These are phyloP conservation scores for Microdon myrmicae DNA, from an alignment of 2,888 invertebrate genomes.

Conservation along the genomic window DNA sequence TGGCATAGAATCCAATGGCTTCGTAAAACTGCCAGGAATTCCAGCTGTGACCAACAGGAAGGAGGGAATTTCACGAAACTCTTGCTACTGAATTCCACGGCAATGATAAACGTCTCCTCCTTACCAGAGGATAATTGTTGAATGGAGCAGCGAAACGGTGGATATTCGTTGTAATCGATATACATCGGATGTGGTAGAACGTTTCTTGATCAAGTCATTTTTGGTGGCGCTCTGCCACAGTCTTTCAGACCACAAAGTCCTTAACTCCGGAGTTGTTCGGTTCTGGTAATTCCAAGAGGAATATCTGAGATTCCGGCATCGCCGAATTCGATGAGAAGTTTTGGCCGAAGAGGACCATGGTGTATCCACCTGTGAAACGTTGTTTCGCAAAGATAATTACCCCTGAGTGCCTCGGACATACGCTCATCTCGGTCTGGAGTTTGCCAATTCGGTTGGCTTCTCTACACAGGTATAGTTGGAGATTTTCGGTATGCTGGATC, in stretches of 20 bases:
- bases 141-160: conserved; percentile 19
- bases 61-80: conserved; percentile 45
- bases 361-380: conserved; percentile 47
- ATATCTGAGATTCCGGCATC: conserved; percentile 37
- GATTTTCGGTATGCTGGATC: conserved; percentile 24
- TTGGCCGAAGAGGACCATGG: conserved; percentile 18
- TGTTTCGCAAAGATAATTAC: conserved; percentile 34
- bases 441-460: conserved; percentile 7
- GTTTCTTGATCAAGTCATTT: conserved; percentile 49
- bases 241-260: conserved; percentile 26
- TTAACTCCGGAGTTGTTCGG: conserved; percentile 39
- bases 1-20: conserved; percentile 35
- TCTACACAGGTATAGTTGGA: conserved; percentile 21
- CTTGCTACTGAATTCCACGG: conserved; percentile 44
- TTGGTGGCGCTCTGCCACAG: conserved; percentile 46
- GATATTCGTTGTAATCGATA: conserved; percentile 35
- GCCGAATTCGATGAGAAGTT: conserved; percentile 29
- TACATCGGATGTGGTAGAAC: conserved; percentile 9
- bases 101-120: conserved; percentile 38
- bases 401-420: conserved; percentile 1
- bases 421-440: conserved; percentile 27
- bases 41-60: conserved; percentile 37
- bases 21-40: conserved; percentile 39
- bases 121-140: conserved; percentile 39
- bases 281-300: conserved; percentile 36